A percentile compares a stretch with the other conserved stretches of the same genome.
Evolutionary conservation across 2,888 invertebrate species (phyloP).

Genomic region (Drosophila parthenogenetica): DNA sequence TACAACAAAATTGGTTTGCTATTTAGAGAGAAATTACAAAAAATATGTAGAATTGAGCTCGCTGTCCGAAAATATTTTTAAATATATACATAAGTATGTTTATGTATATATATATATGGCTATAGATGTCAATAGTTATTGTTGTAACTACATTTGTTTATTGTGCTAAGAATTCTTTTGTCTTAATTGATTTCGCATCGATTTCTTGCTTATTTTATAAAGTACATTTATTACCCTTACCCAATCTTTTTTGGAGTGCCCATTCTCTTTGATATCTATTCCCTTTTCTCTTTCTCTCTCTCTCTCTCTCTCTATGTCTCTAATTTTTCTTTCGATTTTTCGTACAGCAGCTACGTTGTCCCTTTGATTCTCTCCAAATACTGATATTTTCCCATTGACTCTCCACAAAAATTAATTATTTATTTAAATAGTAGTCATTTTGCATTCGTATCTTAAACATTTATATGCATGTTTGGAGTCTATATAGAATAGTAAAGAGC

Average conservation of each 20-base stretch:
- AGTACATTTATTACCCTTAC: slow-evolving; percentile 27
- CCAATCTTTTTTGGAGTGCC: slow-evolving; percentile 1
- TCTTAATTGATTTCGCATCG: slow-evolving; percentile 50
- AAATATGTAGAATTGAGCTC: slow-evolving; percentile 59
- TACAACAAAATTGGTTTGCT: slow-evolving; percentile 79
- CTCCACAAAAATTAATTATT: neutral
- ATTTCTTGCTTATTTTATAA: slow-evolving; percentile 43
- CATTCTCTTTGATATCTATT: slow-evolving; percentile 9
- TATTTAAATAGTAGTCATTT: slow-evolving; percentile 12
- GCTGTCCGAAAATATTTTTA: slow-evolving; percentile 26
- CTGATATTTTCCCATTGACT: slow-evolving; percentile 25
- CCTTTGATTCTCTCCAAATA: slow-evolving; percentile 9
- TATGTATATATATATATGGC: slow-evolving; percentile 23
- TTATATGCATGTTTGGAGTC: slow-evolving; percentile 35
- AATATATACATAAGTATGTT: slow-evolving; percentile 28
- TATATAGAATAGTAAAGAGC: slow-evolving; percentile 11
- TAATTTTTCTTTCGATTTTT: slow-evolving; percentile 1
- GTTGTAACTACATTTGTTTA: slow-evolving; percentile 60
- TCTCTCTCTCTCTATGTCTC: slow-evolving; percentile 30
- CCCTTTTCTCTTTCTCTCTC: slow-evolving; percentile 25
- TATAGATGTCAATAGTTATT: slow-evolving; percentile 63
- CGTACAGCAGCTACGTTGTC: slow-evolving; percentile 31
- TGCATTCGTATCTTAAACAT: slow-evolving; percentile 1
- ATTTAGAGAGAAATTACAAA: slow-evolving; percentile 56
- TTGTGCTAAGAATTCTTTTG: slow-evolving; percentile 42